Conservation (phyloP, 2,888 invertebrate species). For the Dryobotodes eremita region DNA sequence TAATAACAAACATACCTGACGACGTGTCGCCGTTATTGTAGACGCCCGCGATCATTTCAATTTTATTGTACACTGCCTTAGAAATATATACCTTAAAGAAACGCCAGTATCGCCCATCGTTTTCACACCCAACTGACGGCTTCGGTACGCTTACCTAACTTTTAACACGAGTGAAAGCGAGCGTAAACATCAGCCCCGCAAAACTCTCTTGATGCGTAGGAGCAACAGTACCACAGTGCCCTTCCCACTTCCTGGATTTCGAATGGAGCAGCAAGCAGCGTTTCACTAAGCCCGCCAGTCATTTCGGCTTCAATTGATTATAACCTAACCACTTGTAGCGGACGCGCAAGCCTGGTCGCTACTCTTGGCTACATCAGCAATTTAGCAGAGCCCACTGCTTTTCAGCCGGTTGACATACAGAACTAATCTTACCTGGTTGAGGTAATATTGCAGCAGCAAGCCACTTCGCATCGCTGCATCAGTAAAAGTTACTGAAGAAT, state of each 20-base stretch:
- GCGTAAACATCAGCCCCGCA: not conserved
- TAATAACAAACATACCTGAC: conserved; percentile 18
- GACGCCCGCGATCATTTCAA: not conserved
- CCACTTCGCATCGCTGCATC: not conserved
- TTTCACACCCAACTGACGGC: not conserved
- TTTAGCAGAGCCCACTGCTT: conserved; percentile 1
- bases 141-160: not conserved
- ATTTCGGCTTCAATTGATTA: conserved; percentile 1
- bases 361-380: conserved; percentile 9
- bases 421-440: conserved; percentile 12
- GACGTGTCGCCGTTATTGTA: not conserved
- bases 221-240: not conserved
- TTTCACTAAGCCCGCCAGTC: not conserved
- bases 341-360: not conserved
- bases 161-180: not conserved
- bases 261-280: conserved; percentile 9
- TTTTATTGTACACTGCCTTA: not conserved
- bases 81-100: conserved; percentile 11
- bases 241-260: not conserved
- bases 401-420: not conserved
- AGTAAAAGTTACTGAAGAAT: not conserved
- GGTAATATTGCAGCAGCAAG: conserved; percentile 3
- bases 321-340: conserved; percentile 4
- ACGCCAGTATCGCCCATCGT: not conserved
- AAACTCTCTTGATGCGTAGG: not conserved